phyloP scores from a whole-genome alignment of 2,113 vertebrate genomes.

The Mellivora capensis region DNA sequence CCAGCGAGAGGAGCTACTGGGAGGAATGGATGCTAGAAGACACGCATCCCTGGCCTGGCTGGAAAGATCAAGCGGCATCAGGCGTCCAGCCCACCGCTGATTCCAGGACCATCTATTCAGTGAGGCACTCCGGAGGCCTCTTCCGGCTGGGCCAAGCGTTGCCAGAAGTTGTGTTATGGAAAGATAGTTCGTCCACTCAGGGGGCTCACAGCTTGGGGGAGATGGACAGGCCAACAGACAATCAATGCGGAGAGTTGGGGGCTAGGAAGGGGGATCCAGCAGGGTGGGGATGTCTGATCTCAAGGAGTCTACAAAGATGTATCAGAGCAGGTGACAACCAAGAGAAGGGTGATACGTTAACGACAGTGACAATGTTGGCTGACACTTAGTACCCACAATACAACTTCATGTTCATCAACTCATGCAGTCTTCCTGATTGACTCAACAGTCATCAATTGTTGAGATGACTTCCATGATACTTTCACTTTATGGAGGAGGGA shows the following conservation, averaged over 20 bases:
- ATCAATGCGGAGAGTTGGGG: neutral
- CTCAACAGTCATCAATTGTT: no score
- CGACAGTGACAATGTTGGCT: fast-evolving
- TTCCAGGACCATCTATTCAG: neutral
- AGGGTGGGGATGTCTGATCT: neutral
- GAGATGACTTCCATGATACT: neutral
- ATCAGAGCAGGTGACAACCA: neutral
- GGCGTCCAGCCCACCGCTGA: neutral
- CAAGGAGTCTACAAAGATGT: neutral
- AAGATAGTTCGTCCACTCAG: neutral
- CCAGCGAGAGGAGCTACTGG: neutral
- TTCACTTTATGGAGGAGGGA: neutral
- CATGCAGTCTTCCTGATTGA: fast-evolving
- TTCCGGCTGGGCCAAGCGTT: fast-evolving
- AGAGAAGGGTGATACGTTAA: neutral
- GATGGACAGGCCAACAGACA: neutral
- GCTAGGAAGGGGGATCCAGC: neutral
- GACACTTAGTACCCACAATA: fast-evolving
- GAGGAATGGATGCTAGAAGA: neutral
- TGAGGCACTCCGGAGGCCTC: neutral
- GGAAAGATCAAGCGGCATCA: no score
- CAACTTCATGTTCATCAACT: neutral
- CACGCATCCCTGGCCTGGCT: neutral
- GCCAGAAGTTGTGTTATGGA: neutral
- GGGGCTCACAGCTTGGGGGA: neutral